Evolutionary conservation across 2,113 vertebrate genomes (phyloP).

Genomic region (Xyliphius kryptos): DNA sequence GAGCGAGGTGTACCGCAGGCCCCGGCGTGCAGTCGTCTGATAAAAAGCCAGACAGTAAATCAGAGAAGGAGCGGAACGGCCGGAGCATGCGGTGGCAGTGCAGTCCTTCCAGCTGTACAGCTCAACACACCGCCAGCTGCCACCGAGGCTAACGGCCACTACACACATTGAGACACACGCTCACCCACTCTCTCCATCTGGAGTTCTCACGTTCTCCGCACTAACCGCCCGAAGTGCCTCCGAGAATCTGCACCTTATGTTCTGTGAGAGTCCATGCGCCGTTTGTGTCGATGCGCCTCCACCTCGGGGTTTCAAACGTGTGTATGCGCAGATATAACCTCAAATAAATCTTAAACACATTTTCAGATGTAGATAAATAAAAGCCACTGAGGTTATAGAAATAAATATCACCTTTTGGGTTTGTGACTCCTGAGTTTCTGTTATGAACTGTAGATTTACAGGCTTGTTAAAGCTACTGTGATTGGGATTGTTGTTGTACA

Average conservation of each 20-base stretch:
- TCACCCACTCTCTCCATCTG: slow-evolving; percentile 12
- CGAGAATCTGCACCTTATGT: slow-evolving; percentile 16
- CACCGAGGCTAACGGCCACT: slow-evolving; percentile 39
- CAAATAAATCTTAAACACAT: no score
- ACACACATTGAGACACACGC: slow-evolving; percentile 15
- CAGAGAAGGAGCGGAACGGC: slow-evolving; percentile 47
- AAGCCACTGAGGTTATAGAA: no score
- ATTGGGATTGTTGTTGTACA: not conserved
- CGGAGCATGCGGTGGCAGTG: slow-evolving; percentile 39
- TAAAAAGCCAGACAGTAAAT: slow-evolving; percentile 60
- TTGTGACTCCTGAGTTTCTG: no score
- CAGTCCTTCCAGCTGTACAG: slow-evolving; percentile 43
- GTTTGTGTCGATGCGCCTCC: not conserved
- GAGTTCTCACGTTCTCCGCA: slow-evolving; percentile 16
- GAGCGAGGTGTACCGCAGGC: slow-evolving; percentile 43
- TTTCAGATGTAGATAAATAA: no score
- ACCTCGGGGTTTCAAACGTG: no score
- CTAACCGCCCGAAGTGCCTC: slow-evolving; percentile 29
- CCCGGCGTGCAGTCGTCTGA: slow-evolving; percentile 44
- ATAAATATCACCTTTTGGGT: no score
- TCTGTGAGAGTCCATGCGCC: not conserved
- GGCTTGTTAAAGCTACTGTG: not conserved
- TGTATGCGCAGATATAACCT: no score
- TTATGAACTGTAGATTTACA: not conserved
- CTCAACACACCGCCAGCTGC: slow-evolving; percentile 47